These are phyloP conservation scores for Synanceia verrucosa DNA, from an alignment of 2,797 vertebrate species.

Conservation along the genomic window DNA sequence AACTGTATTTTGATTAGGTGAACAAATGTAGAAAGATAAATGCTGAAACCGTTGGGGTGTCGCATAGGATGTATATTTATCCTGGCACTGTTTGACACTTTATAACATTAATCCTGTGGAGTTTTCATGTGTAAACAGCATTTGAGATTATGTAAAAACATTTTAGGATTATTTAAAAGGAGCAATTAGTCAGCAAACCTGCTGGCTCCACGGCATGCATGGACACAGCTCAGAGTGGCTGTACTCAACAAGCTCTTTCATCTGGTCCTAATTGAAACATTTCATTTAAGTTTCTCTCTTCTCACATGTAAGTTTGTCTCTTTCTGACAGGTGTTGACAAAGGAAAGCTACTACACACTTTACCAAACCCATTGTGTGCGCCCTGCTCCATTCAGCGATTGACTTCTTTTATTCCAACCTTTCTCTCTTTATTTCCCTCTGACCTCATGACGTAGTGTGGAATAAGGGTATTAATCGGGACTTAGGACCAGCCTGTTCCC, in stretches of 20 bases:
- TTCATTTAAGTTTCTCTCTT: constrained; percentile 66
- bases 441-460: constrained; percentile 64
- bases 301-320: constrained; percentile 57
- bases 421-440: constrained; percentile 58
- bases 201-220: constrained; percentile 37
- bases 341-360: constrained; percentile 48
- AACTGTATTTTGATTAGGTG: constrained; percentile 75
- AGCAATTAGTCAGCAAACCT: constrained; percentile 77
- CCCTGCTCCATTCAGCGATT: not conserved
- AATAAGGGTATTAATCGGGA: constrained; percentile 73
- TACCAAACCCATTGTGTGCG: constrained; percentile 30
- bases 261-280: constrained; percentile 81
- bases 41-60: constrained; percentile 45
- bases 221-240: constrained; percentile 47
- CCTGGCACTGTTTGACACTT: constrained; percentile 69
- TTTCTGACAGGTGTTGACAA: constrained; percentile 77
- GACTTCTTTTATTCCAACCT: constrained; percentile 17
- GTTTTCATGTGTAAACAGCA: constrained; percentile 74
- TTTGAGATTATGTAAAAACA: constrained; percentile 82
- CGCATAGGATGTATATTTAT: constrained; percentile 75
- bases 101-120: constrained; percentile 70
- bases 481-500: constrained; percentile 57
- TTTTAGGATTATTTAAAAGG: constrained; percentile 81
- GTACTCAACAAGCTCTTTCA: constrained; percentile 74
- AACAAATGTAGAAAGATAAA: constrained; percentile 77